These are phyloP conservation scores for Pterostichus madidus DNA, from an alignment of 2,888 invertebrate species.

Conservation along the genomic window DNA sequence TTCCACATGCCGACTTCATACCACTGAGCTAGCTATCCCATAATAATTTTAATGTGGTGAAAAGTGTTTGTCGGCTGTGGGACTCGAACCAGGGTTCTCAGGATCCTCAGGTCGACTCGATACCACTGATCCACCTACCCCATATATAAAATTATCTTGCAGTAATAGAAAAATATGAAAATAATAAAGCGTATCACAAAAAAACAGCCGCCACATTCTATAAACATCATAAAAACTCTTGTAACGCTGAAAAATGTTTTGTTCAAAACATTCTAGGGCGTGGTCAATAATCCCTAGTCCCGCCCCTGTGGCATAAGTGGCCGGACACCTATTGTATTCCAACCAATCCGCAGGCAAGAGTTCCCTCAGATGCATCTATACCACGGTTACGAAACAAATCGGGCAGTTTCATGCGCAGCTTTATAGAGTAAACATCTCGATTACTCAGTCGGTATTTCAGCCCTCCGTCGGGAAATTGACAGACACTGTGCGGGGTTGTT, in stretches of 20 bases:
- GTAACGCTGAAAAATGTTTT: slow-evolving; percentile 6
- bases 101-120: too few species aligned
- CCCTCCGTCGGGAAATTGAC: neutral
- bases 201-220: neutral
- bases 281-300: neutral
- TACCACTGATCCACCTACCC: too few species aligned
- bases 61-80: too few species aligned
- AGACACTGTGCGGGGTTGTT: neutral
- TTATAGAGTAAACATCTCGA: slow-evolving; percentile 12
- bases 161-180: too few species aligned
- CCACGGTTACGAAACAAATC: slow-evolving; percentile 39
- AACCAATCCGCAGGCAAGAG: slow-evolving; percentile 21
- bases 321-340: slow-evolving; percentile 46
- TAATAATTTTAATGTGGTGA: too few species aligned
- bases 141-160: too few species aligned
- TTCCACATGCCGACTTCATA: too few species aligned
- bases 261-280: slow-evolving; percentile 38
- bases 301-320: slow-evolving; percentile 53
- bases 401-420: slow-evolving; percentile 59
- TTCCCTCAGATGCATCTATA: slow-evolving; percentile 42
- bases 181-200: neutral
- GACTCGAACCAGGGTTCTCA: too few species aligned
- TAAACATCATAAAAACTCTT: slow-evolving; percentile 16
- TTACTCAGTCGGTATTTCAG: neutral
- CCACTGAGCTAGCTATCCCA: too few species aligned